These are phyloP conservation scores for Eleutherodactylus coqui DNA, from an alignment of 2,797 vertebrate genomes.

Conservation along the genomic window DNA sequence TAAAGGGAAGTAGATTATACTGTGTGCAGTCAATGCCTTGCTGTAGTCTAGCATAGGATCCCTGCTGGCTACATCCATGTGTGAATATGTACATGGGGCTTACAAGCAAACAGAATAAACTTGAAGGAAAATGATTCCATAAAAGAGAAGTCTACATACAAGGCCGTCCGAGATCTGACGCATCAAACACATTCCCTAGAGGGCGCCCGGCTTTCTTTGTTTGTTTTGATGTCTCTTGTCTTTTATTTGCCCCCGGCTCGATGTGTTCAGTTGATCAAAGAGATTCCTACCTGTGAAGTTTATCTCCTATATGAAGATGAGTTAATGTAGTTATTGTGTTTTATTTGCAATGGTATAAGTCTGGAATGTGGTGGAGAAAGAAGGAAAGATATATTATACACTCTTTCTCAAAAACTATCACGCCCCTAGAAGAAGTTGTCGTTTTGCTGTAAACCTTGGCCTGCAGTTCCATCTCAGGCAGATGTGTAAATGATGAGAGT, in stretches of 20 bases:
- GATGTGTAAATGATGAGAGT: too few species aligned
- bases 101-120: slow-evolving; percentile 2
- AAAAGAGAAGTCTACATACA: neutral
- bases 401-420: too few species aligned
- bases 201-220: neutral
- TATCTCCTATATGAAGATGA: neutral
- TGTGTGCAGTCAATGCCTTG: neutral
- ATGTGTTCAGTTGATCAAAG: neutral
- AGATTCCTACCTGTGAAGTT: neutral
- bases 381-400: neutral
- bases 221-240: neutral
- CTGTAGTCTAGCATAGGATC: neutral
- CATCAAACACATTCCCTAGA: neutral
- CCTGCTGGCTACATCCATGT: neutral
- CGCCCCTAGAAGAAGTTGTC: too few species aligned
- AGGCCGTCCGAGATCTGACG: neutral
- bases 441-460: too few species aligned
- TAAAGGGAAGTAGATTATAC: neutral
- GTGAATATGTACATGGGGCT: neutral
- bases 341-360: neutral
- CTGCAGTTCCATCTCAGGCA: too few species aligned
- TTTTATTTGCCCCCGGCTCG: neutral
- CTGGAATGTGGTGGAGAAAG: too few species aligned
- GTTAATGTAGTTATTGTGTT: neutral
- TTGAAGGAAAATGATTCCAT: neutral